Evolutionary conservation across 1,140 invertebrate species (phyloP).

Genomic region (Euglossa dilemma): DNA sequence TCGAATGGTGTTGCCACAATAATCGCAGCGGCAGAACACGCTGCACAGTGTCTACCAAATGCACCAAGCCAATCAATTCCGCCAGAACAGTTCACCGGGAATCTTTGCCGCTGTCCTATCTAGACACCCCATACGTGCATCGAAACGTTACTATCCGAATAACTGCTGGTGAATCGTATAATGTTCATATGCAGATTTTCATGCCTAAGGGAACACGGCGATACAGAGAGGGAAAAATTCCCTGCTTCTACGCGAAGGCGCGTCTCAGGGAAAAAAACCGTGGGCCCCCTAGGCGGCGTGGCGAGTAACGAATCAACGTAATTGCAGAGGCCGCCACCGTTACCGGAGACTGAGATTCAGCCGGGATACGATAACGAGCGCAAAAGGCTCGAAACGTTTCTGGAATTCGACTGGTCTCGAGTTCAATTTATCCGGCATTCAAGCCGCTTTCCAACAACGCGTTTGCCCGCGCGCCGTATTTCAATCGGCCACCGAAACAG

Average conservation of each 20-base stretch:
- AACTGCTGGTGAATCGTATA: background rate
- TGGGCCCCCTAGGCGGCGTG: background rate
- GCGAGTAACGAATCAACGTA: constrained; percentile 44
- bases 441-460: constrained; percentile 24
- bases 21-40: too few relatives aligned
- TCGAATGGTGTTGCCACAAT: too few relatives aligned
- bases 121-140: too few relatives aligned
- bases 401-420: constrained; percentile 44
- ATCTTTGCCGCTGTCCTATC: too few relatives aligned
- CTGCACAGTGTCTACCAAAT: too few relatives aligned
- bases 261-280: background rate
- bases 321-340: constrained; percentile 38
- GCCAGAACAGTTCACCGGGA: too few relatives aligned
- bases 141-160: background rate
- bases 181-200: constrained; percentile 25
- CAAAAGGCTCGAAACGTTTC: constrained; percentile 42
- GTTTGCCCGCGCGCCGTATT: constrained; percentile 3
- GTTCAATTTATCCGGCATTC: constrained; percentile 64
- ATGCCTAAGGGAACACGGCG: background rate
- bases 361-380: constrained; percentile 35
- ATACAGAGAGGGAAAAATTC: constrained; percentile 11
- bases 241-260: background rate
- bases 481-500: constrained; percentile 22
- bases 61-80: too few relatives aligned
- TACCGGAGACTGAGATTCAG: constrained; percentile 28